These are phyloP conservation scores for Corythaixoides concolor DNA, from an alignment of 2,113 vertebrate species.

Conservation along the genomic window DNA sequence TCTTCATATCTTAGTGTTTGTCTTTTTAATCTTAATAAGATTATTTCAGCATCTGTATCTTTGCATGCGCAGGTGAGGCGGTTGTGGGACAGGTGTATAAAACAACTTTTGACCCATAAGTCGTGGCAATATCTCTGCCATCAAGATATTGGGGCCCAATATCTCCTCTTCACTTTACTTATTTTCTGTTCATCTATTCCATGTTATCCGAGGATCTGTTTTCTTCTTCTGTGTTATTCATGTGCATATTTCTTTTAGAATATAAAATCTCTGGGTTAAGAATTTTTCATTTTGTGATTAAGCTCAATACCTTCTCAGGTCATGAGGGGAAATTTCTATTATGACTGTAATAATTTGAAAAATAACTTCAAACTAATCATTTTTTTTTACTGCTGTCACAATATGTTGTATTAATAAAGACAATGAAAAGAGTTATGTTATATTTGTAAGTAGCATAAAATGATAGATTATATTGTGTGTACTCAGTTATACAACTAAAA, in stretches of 20 bases:
- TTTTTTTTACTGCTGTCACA: background rate
- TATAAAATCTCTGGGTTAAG: background rate
- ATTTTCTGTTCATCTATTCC: background rate
- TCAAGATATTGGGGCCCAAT: background rate
- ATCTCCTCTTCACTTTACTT: background rate
- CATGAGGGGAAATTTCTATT: background rate
- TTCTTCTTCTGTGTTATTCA: background rate
- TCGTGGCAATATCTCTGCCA: background rate
- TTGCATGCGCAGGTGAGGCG: rapidly evolving
- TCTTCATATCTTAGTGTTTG: background rate
- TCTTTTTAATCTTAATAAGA: background rate
- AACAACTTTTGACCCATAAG: background rate
- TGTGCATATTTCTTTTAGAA: background rate
- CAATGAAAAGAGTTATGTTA: background rate
- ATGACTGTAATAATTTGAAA: background rate
- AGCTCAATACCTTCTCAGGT: background rate
- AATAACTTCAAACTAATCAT: background rate
- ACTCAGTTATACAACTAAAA: background rate
- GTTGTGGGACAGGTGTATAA: background rate
- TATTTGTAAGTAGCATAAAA: background rate
- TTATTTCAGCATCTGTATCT: background rate
- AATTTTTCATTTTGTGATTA: background rate
- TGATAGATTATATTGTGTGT: background rate
- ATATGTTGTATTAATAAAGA: background rate
- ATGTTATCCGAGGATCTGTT: background rate